Percentiles rank a stretch among this genome's conserved stretches.
phyloP scores from a whole-genome alignment of 1,140 invertebrate genomes.

The Bombus superbus region DNA sequence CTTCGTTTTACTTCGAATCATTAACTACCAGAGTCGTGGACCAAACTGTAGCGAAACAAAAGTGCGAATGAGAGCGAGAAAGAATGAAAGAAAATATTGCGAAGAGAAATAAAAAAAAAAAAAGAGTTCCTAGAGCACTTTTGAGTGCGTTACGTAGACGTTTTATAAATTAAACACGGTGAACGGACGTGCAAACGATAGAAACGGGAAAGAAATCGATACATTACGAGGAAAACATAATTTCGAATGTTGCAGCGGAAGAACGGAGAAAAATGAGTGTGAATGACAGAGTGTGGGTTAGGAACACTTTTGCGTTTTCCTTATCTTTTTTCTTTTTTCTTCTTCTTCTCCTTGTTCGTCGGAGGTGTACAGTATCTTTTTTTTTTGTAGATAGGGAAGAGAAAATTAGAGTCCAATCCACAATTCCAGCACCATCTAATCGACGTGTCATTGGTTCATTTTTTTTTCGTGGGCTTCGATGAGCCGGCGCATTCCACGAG shows the following conservation, averaged over 20 bases:
- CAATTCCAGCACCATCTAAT: not conserved
- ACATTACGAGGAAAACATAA: not conserved
- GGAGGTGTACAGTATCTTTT: conserved; percentile 7
- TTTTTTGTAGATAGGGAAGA: conserved; percentile 41
- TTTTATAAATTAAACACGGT: conserved; percentile 34
- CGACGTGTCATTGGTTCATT: conserved; percentile 42
- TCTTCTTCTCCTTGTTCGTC: conserved; percentile 2
- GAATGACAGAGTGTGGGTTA: conserved; percentile 21
- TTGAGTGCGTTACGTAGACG: conserved; percentile 16
- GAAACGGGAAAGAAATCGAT: not conserved
- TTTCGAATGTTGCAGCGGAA: not conserved
- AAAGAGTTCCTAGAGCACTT: conserved; percentile 48
- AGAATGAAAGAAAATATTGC: not conserved
- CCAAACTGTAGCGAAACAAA: conserved; percentile 70
- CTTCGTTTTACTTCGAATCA: conserved; percentile 29
- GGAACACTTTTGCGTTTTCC: conserved; percentile 5
- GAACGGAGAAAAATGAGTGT: not conserved
- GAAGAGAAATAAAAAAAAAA: conserved; percentile 17
- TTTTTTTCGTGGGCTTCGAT: conserved; percentile 12
- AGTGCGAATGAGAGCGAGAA: conserved; percentile 17
- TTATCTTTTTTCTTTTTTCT: not conserved
- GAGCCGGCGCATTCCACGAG: conserved; percentile 17
- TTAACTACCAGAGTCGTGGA: conserved; percentile 72
- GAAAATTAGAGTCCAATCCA: conserved; percentile 7
- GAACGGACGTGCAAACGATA: conserved; percentile 7